Conservation (phyloP, 2,113 vertebrate species). For the Arenaria interpres region DNA sequence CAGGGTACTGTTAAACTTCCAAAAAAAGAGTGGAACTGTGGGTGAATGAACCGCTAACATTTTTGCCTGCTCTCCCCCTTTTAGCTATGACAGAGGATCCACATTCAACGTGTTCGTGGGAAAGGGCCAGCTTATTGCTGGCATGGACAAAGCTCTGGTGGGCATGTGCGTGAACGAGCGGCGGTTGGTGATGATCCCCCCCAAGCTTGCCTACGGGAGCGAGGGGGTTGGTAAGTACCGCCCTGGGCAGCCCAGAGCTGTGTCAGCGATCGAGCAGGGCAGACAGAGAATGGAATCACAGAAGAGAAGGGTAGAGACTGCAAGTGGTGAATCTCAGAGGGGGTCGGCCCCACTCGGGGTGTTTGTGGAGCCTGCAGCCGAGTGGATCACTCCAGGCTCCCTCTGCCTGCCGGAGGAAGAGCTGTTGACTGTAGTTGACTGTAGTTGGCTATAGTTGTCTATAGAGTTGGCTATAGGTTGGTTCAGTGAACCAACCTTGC, state of each 20-base stretch:
- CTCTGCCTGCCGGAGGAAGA: neutral
- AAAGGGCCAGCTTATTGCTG: constrained; percentile 89
- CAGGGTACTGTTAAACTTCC: neutral
- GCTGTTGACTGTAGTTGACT: neutral
- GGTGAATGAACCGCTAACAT: neutral
- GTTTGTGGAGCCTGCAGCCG: neutral
- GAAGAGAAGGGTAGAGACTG: neutral
- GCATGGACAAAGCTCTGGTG: constrained; percentile 94
- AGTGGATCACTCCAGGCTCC: neutral
- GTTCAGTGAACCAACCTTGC: neutral
- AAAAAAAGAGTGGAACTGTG: neutral
- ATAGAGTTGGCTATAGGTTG: no score
- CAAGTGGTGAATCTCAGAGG: neutral
- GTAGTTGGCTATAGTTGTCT: neutral
- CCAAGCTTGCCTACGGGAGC: constrained; percentile 88
- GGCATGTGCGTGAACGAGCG: constrained; percentile 97
- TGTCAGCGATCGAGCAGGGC: neutral
- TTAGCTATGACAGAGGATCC: constrained; percentile 91
- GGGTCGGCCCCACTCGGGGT: neutral
- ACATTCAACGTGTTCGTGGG: constrained; percentile 95
- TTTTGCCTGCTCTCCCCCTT: neutral
- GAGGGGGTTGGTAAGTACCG: constrained; percentile 85
- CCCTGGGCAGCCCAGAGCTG: rapidly evolving
- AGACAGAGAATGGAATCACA: rapidly evolving
- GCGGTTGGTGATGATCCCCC: constrained; percentile 89